Base-by-base conservation (phyloP, 2,797 vertebrate species). In the Clarias platycephalus region DNA sequence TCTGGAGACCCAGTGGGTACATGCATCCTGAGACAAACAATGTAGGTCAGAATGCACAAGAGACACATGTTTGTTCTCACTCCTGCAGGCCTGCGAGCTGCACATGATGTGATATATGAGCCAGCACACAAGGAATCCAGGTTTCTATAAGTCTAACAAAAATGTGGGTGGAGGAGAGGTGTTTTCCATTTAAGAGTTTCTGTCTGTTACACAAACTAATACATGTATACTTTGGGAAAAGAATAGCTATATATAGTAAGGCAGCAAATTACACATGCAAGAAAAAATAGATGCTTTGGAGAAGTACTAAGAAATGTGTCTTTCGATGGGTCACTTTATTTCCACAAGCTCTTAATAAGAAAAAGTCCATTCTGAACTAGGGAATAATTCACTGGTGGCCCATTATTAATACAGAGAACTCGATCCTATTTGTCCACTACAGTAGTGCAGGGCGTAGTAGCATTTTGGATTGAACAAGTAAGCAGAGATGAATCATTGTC, bases 41-140 rank as follows among this genome's bases (percentile, higher is more conserved):
- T 88, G 58, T 83, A 68, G 87, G 75, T 83, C 83, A 83, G 26
- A 49, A 84, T 37, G 18, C 83, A 87, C 83, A 80, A 20, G 83
- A 55, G 60, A 83, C 79, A 55, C 8, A 9, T 78, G 53, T 81
- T 86, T 75, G 70, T 64, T 76, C 72, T 72, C 66, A 3, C 66
- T 63, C 44, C 68, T 68, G 40, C 53, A 75, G 20, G 58, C 5
- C 62, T 67, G 44, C 66, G 60, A 26, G n/a, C 28, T 57, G 58
- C 28, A 85, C 68, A 81, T 85, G 62, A 71, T 16, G 60, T 75
- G 62, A 81, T 22, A 40, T 49, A 55, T 67, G 24, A 75, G 70
- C 22, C 12, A 82, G 70, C 15, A 20, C 80, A 70, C 71, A 31
- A 3, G 80, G 34, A 77, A 49, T 82, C 80, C 40, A 64, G 12